phyloP scores from a whole-genome alignment of 2,888 invertebrate genomes.

The Spialia ferax region DNA sequence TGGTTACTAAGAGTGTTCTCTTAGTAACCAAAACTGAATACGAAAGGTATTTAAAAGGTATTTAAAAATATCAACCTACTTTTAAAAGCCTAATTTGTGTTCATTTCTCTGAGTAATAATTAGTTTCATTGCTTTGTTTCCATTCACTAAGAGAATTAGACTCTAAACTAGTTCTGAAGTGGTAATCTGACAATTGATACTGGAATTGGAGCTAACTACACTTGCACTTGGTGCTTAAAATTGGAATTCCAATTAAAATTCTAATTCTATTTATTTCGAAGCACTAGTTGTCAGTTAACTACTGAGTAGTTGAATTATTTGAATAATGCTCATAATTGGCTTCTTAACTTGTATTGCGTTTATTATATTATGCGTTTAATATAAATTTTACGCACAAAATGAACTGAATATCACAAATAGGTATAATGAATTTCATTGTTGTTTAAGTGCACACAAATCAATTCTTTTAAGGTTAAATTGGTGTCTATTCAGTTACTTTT shows the following conservation, averaged over 20 bases:
- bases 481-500: no score
- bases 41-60: no score
- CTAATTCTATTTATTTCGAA: conserved; percentile 22
- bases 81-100: neutral
- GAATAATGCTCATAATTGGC: conserved; percentile 25
- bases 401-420: conserved; percentile 12
- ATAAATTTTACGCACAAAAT: conserved; percentile 4
- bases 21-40: no score
- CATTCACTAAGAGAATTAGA: conserved; percentile 21
- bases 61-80: neutral
- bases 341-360: conserved; percentile 19
- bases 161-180: conserved; percentile 2
- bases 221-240: conserved; percentile 11
- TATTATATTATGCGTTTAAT: conserved; percentile 11
- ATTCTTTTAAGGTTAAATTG: no score
- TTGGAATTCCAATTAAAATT: conserved; percentile 7
- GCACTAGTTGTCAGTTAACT: neutral
- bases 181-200: conserved; percentile 21
- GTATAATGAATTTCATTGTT: no score
- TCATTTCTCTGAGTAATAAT: neutral
- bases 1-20: no score
- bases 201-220: conserved; percentile 5
- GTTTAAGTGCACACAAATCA: no score
- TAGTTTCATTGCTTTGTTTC: neutral
- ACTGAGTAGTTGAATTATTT: conserved; percentile 13